These are phyloP conservation scores for Trachelus tabidus DNA, from an alignment of 2,888 invertebrate genomes.

Conservation along the genomic window DNA sequence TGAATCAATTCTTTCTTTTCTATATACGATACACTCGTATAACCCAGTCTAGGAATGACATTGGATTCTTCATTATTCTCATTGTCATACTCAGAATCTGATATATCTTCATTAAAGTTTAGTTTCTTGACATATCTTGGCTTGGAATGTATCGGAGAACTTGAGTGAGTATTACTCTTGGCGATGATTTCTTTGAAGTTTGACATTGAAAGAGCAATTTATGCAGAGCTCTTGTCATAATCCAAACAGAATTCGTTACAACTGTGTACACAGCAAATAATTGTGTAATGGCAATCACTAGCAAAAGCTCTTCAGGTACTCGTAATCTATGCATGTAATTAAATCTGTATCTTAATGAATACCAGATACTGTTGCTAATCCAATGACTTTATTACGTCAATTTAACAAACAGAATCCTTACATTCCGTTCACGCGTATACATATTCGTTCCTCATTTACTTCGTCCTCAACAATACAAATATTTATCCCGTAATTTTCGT, in stretches of 20 bases:
- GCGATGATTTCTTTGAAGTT: conserved; percentile 14
- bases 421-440: no score
- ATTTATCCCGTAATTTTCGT: not conserved
- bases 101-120: not conserved
- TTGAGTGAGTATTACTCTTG: conserved; percentile 19
- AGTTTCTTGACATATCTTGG: not conserved
- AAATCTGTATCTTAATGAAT: not conserved
- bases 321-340: not conserved
- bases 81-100: not conserved
- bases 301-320: not conserved
- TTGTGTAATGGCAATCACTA: not conserved
- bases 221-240: not conserved
- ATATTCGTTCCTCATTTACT: not conserved
- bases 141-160: conserved; percentile 18
- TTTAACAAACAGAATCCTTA: no score
- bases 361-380: not conserved
- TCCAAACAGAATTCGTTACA: not conserved
- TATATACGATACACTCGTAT: not conserved
- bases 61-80: not conserved
- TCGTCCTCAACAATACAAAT: not conserved
- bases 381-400: not conserved
- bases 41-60: not conserved
- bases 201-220: conserved; percentile 14
- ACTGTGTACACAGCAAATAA: not conserved
- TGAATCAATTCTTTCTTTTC: conserved; percentile 37